phyloP scores from a whole-genome alignment of 2,888 invertebrate species.

The Bibio marci region DNA sequence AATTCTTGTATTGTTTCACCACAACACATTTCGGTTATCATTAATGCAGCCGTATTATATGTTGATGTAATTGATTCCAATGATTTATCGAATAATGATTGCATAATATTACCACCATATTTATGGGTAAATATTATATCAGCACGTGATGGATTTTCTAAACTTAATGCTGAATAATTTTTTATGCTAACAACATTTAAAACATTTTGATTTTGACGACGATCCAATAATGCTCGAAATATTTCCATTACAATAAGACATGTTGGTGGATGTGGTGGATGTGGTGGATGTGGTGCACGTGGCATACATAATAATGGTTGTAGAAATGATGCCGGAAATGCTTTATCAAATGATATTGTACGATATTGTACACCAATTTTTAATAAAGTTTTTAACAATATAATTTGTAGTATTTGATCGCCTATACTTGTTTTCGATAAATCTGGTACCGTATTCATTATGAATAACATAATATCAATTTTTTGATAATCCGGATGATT shows the following conservation, averaged over 20 bases:
- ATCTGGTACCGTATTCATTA: slow-evolving; percentile 85
- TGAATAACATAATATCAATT: slow-evolving; percentile 99
- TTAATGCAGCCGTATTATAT: slow-evolving; percentile 79
- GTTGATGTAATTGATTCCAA: slow-evolving; percentile 53
- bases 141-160: slow-evolving; percentile 79
- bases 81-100: slow-evolving; percentile 44
- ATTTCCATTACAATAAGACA: slow-evolving; percentile 84
- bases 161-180: slow-evolving; percentile 43
- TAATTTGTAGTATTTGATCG: slow-evolving; percentile 77
- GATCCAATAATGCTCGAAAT: slow-evolving; percentile 85
- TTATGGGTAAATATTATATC: slow-evolving; percentile 95
- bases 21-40: slow-evolving; percentile 78
- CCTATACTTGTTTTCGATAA: slow-evolving; percentile 35
- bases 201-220: slow-evolving; percentile 62
- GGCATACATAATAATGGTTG: slow-evolving; percentile 82
- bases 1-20: slow-evolving; percentile 81
- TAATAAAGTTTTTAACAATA: slow-evolving; percentile 80
- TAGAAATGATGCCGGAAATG: slow-evolving; percentile 88
- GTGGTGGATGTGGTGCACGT: slow-evolving; percentile 59
- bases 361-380: slow-evolving; percentile 95
- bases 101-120: slow-evolving; percentile 52
- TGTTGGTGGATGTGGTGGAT: too few relatives aligned
- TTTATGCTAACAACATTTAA: slow-evolving; percentile 36
- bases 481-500: slow-evolving; percentile 98
- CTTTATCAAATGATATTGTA: slow-evolving; percentile 80